Conservation (phyloP, 2,797 vertebrate species). For the Schizothorax lantsangensis region DNA sequence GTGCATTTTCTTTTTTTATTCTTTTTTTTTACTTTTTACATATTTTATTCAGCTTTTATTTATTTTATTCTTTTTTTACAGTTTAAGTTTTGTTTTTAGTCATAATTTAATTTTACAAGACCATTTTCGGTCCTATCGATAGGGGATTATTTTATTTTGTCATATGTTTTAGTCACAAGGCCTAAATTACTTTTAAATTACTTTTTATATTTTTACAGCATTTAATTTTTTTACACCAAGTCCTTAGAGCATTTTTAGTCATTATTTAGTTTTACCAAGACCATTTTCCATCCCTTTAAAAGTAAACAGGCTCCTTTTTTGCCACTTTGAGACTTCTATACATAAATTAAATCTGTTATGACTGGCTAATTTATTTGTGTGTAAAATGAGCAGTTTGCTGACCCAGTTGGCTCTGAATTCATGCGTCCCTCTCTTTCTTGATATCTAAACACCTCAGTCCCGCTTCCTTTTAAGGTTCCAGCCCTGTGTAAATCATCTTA, state of each 20-base stretch:
- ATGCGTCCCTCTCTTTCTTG: not conserved
- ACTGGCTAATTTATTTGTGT: not conserved
- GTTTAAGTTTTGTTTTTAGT: too few species aligned
- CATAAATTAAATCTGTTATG: not conserved
- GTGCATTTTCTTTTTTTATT: not conserved
- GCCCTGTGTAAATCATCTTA: not conserved
- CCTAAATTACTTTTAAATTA: not conserved
- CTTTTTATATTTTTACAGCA: not conserved
- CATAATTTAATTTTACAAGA: too few species aligned
- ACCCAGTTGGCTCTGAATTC: not conserved
- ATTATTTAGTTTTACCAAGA: not conserved
- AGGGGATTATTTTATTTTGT: not conserved
- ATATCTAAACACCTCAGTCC: not conserved
- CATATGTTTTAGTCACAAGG: not conserved
- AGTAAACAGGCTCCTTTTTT: not conserved
- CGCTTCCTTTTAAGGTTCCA: not conserved
- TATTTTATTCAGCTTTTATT: too few species aligned
- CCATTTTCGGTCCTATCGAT: too few species aligned
- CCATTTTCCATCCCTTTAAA: not conserved
- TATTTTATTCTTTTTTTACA: too few species aligned
- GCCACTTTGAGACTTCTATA: not conserved
- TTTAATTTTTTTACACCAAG: not conserved
- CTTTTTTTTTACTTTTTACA: not conserved
- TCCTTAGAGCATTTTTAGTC: not conserved
- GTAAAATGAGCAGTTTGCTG: not conserved